These are phyloP conservation scores for Onchidella celtica DNA, from an alignment of 2,888 invertebrate genomes.

Conservation along the genomic window DNA sequence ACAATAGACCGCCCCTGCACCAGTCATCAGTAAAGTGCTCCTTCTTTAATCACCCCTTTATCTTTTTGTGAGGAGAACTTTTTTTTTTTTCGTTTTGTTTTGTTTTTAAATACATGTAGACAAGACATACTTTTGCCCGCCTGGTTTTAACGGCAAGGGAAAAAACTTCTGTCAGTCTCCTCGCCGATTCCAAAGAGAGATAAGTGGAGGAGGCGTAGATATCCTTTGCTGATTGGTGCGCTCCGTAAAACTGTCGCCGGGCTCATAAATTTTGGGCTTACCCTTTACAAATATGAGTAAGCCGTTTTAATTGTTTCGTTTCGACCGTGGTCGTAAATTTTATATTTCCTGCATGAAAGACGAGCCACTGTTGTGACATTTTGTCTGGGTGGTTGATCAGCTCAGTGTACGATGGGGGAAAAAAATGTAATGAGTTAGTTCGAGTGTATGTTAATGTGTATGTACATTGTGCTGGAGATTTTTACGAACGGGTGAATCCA, in stretches of 20 bases:
- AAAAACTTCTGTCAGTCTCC: slow-evolving; percentile 5
- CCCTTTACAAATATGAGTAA: neutral
- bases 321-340: neutral
- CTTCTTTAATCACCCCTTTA: neutral
- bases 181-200: slow-evolving; percentile 25
- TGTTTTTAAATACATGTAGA: no score
- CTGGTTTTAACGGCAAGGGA: slow-evolving; percentile 7
- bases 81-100: neutral
- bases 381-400: no score
- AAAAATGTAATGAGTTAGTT: no score
- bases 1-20: no score
- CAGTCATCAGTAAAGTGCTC: no score
- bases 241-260: slow-evolving; percentile 11
- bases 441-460: no score
- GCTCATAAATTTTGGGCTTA: slow-evolving; percentile 10
- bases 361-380: no score
- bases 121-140: neutral
- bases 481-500: no score
- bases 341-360: neutral
- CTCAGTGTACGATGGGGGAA: no score
- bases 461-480: no score
- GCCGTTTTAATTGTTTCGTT: neutral
- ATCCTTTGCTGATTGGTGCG: slow-evolving; percentile 9
- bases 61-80: neutral
- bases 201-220: slow-evolving; percentile 10